Conservation (phyloP, 2,113 vertebrate species). For the Dicerorhinus sumatrensis region DNA sequence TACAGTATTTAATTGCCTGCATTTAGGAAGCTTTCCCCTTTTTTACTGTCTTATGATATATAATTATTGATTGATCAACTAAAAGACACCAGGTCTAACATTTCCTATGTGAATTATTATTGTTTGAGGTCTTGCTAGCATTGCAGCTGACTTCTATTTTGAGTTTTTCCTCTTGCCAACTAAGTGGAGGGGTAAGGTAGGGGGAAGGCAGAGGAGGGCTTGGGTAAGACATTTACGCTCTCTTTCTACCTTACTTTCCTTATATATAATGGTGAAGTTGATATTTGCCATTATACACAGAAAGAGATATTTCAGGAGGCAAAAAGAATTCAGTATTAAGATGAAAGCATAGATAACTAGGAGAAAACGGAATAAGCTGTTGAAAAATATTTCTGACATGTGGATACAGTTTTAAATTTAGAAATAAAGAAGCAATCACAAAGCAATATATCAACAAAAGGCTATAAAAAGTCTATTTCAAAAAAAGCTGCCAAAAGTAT, state of each 20-base stretch:
- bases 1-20: neutral
- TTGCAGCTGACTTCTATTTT: neutral
- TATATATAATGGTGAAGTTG: neutral
- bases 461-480: constrained; percentile 69
- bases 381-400: constrained; percentile 69
- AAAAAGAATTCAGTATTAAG: constrained; percentile 47
- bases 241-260: neutral
- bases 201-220: accelerated
- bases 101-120: neutral
- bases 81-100: neutral
- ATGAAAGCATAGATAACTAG: constrained; percentile 62
- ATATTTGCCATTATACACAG: neutral
- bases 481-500: constrained; percentile 65
- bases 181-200: neutral
- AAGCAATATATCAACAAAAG: constrained; percentile 75
- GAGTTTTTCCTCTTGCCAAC: neutral
- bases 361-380: constrained; percentile 35
- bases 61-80: neutral
- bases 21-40: neutral
- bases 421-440: constrained; percentile 73
- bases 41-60: neutral
- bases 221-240: neutral
- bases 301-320: neutral
- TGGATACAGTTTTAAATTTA: constrained; percentile 74
- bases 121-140: neutral